These are phyloP conservation scores for Polydesmus complanatus DNA, from an alignment of 2,888 invertebrate species.

Conservation along the genomic window DNA sequence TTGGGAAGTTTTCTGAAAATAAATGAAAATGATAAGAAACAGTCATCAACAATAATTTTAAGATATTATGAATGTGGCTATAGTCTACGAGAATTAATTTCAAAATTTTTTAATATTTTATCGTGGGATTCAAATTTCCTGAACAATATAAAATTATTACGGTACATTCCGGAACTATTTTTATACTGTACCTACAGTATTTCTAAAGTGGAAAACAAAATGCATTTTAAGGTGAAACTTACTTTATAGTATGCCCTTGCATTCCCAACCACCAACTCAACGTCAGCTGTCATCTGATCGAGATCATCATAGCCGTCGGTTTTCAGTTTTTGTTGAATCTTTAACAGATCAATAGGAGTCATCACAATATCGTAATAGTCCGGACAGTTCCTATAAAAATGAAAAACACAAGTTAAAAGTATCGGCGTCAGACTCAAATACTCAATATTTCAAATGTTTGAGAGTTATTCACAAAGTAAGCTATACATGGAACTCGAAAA, in stretches of 20 bases:
- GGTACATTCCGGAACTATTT: too few relatives aligned
- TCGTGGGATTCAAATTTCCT: background rate
- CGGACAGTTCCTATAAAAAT: slow-evolving; percentile 21
- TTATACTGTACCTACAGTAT: too few relatives aligned
- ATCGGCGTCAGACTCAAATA: background rate
- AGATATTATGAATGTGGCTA: background rate
- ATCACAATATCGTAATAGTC: slow-evolving; percentile 55
- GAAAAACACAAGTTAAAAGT: background rate
- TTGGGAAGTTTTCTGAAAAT: slow-evolving; percentile 50
- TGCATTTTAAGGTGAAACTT: too few relatives aligned
- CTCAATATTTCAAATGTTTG: too few relatives aligned
- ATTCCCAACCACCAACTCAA: slow-evolving; percentile 82
- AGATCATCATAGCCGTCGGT: slow-evolving; percentile 92
- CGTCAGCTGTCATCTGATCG: slow-evolving; percentile 76
- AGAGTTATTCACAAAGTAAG: background rate
- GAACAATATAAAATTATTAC: too few relatives aligned
- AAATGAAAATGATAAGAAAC: slow-evolving; percentile 7
- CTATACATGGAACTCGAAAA: background rate
- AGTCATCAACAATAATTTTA: slow-evolving; percentile 4
- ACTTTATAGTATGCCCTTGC: slow-evolving; percentile 87
- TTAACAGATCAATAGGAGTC: slow-evolving; percentile 86
- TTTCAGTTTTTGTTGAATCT: slow-evolving; percentile 92
- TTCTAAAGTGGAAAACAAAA: too few relatives aligned
- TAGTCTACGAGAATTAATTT: background rate
- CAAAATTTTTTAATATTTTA: background rate